These are phyloP conservation scores for Prionailurus viverrinus DNA, from an alignment of 2,113 vertebrate species.

Conservation along the genomic window DNA sequence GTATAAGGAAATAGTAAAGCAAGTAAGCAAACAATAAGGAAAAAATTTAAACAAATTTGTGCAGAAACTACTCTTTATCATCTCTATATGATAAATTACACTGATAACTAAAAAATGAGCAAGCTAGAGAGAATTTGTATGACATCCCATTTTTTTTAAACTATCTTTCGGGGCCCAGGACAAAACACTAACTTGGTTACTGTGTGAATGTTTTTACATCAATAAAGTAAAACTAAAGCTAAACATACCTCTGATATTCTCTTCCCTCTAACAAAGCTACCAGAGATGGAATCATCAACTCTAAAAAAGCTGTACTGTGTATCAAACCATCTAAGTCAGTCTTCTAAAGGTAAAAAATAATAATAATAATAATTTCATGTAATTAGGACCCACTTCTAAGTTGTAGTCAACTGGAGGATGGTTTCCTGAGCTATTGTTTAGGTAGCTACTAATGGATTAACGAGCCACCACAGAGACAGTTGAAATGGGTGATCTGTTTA, in stretches of 20 bases:
- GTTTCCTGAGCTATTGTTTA: background rate
- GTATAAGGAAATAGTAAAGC: background rate
- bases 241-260: background rate
- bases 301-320: background rate
- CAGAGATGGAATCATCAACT: background rate
- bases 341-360: background rate
- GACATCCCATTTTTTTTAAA: background rate
- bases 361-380: background rate
- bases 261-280: slow-evolving; percentile 13
- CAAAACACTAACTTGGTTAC: background rate
- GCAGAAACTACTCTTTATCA: background rate
- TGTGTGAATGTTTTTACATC: background rate
- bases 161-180: background rate
- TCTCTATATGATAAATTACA: background rate
- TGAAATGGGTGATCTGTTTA: background rate
- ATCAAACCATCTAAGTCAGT: background rate
- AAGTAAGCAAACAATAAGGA: background rate
- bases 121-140: background rate
- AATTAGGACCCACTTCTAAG: background rate
- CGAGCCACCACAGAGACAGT: background rate
- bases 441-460: background rate
- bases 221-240: slow-evolving; percentile 19
- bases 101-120: background rate
- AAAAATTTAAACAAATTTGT: background rate
- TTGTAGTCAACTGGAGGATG: background rate